These are phyloP conservation scores for Cnemophilus loriae DNA, from an alignment of 2,113 vertebrate species.

Conservation along the genomic window DNA sequence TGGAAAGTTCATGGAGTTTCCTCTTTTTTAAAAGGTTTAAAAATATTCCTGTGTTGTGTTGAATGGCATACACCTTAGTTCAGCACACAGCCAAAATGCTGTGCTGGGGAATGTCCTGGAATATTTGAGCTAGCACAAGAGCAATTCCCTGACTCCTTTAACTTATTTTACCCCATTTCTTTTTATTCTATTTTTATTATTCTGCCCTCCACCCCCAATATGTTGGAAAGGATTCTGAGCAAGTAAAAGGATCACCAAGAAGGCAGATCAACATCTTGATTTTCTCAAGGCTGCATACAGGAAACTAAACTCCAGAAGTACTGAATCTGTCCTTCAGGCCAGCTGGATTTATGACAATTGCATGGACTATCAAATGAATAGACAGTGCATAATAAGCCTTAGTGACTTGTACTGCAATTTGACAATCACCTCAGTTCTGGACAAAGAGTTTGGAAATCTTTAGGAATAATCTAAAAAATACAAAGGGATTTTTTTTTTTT, in stretches of 20 bases:
- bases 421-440: not conserved
- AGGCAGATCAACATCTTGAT: not conserved
- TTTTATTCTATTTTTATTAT: not conserved
- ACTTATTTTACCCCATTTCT: not conserved
- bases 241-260: not conserved
- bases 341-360: not conserved
- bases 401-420: not conserved
- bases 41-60: not conserved
- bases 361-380: not conserved
- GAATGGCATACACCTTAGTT: not conserved
- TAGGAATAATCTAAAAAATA: not conserved
- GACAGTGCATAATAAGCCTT: not conserved
- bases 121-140: not conserved
- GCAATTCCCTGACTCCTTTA: not conserved
- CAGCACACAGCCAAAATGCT: rapidly evolving
- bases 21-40: not conserved
- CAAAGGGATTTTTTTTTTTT: rapidly evolving
- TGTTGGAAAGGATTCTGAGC: not conserved
- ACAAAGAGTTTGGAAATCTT: not conserved
- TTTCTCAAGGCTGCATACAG: not conserved
- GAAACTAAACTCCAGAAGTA: not conserved
- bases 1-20: not conserved
- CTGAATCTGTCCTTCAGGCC: not conserved
- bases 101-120: not conserved
- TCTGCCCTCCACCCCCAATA: not conserved